A percentile compares a stretch with the other conserved stretches of the same genome.
Conservation (phyloP, 2,113 vertebrate genomes). For the Perccottus glenii region DNA sequence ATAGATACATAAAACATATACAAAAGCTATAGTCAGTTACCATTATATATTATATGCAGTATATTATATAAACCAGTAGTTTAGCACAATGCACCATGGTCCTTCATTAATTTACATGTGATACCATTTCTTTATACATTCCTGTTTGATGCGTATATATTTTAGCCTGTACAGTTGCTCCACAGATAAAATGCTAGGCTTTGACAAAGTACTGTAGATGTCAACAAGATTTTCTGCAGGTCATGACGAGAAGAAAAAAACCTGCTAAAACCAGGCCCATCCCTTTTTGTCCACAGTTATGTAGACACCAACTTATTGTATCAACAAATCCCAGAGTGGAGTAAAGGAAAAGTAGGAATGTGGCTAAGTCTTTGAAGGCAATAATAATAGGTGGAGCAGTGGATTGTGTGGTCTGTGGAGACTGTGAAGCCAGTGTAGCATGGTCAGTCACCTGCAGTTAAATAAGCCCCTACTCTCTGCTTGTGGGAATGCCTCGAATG, state of each 20-base stretch:
- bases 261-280: not conserved
- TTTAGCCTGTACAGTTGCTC: constrained; percentile 26
- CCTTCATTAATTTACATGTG: too few species aligned
- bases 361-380: not conserved
- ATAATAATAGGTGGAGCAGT: constrained; percentile 19
- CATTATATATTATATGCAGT: too few species aligned
- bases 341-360: constrained; percentile 2
- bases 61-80: too few species aligned
- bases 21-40: too few species aligned
- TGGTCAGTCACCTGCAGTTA: constrained; percentile 68
- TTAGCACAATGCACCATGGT: too few species aligned
- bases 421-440: constrained; percentile 41
- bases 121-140: too few species aligned
- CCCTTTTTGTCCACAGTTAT: constrained; percentile 1
- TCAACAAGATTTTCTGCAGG: constrained; percentile 54
- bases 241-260: constrained; percentile 28
- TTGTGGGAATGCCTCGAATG: constrained; percentile 60
- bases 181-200: constrained; percentile 28
- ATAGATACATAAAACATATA: too few species aligned
- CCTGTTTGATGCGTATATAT: constrained; percentile 4
- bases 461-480: constrained; percentile 55
- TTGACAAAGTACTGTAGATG: constrained; percentile 31
- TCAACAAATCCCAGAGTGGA: not conserved
- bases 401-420: constrained; percentile 11
- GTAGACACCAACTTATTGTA: not conserved